Base-by-base conservation (phyloP, 2,113 vertebrate species). In the Clarias gariepinus region DNA sequence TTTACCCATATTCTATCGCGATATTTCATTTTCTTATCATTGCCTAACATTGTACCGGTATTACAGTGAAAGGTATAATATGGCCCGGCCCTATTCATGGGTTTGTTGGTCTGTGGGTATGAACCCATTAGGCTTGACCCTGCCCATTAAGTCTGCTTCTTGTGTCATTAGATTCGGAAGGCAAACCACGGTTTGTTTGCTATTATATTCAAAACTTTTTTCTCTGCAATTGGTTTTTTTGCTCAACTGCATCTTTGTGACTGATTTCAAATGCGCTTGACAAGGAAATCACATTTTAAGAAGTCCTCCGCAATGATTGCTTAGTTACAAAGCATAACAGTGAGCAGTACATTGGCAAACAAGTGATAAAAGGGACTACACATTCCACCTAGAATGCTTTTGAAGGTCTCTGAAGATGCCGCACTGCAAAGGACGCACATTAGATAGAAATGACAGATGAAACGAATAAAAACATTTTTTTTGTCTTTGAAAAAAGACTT, bases 321-420 rank as follows among this genome's bases (percentile, higher is more conserved):
- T 78, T 73, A 82, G 83, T 82, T 84, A 82, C 68, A 25, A 83
- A 74, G 86, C 63, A 23, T 83, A 85, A 85, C 71, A 82, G 55
- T 82, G 83, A 64, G 82, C 84, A 78, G 76, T 80, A 53, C 41
- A 80, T 69, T 84, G 85, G 85, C 69, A 78, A 84, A 83, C 77
- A 87, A 87, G 87, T 83, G 74, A 85, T 68, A 85, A 87, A 89
- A 57, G 63, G 78, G 79, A 64, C 79, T 83, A 85, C 78, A 81
- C 47, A 55, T 63, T 85, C 76, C 61, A 87, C 9, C 69, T 85
- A 76, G 87, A 83, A 78, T 82, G 69, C 76, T 79, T 81, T 55
- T 55, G 28, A 78, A 63, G 12, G 25, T 82, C 10, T 87, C 74
- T 53, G 19, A 78, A 68, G 74, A 78, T 66, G 52, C 47, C 18